phyloP scores from a whole-genome alignment of 2,797 vertebrate genomes.

The Tangara arthus region DNA sequence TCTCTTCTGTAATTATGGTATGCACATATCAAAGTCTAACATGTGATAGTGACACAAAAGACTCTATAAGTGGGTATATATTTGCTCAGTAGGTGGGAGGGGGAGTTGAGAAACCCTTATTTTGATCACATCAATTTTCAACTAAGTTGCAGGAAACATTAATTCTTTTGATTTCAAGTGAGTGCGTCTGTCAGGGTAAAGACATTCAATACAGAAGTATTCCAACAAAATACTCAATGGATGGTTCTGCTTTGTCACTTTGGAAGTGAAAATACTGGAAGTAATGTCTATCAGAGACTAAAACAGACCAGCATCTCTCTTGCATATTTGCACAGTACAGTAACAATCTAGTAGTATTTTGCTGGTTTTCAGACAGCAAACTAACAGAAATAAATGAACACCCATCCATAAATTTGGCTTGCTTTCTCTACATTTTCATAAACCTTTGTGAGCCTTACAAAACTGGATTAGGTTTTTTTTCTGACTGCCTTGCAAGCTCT shows the following conservation, averaged over 20 bases:
- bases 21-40: background rate
- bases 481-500: background rate
- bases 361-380: background rate
- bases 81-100: background rate
- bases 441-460: background rate
- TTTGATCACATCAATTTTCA: background rate
- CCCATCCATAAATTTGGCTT: background rate
- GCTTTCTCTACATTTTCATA: background rate
- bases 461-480: fast-evolving
- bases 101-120: background rate
- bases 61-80: background rate
- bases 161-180: background rate
- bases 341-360: background rate
- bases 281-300: background rate
- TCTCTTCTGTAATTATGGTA: background rate
- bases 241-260: background rate
- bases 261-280: background rate
- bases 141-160: background rate
- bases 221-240: background rate
- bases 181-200: background rate
- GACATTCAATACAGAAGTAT: background rate
- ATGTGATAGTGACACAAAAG: background rate
- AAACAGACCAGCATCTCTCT: background rate
- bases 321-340: background rate
- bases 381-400: background rate